phyloP scores from a whole-genome alignment of 2,797 vertebrate genomes.

The Delichon dasypus region DNA sequence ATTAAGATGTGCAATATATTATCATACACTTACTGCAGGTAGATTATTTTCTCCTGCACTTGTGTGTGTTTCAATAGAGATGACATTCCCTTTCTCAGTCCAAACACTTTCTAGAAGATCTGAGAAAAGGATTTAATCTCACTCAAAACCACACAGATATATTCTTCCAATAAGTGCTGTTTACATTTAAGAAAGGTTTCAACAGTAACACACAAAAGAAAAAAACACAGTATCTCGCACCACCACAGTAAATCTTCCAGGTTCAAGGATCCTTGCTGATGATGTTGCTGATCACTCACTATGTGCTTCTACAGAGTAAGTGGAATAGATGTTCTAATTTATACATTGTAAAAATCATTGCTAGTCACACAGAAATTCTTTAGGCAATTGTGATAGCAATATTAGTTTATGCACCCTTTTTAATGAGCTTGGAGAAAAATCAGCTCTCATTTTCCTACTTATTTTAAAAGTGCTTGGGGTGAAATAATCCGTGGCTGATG shows the following conservation, averaged over 20 bases:
- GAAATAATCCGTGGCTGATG: neutral
- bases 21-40: neutral
- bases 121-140: neutral
- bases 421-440: neutral
- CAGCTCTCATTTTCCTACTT: neutral
- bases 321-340: neutral
- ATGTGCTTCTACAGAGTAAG: neutral
- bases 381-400: neutral
- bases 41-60: neutral
- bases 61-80: neutral
- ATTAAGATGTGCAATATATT: neutral
- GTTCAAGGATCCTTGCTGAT: neutral
- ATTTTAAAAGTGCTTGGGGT: neutral
- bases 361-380: neutral
- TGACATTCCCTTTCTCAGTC: neutral
- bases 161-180: neutral
- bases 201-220: neutral
- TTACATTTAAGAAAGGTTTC: neutral
- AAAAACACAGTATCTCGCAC: too few relatives aligned
- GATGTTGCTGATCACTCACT: neutral
- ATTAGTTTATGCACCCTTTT: neutral
- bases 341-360: neutral
- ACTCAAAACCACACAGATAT: neutral
- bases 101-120: neutral
- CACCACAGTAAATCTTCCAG: neutral